A percentile compares a stretch with the other conserved stretches of the same genome.
phyloP scores from a whole-genome alignment of 2,888 invertebrate genomes.

The Parthenolecanium corni region DNA sequence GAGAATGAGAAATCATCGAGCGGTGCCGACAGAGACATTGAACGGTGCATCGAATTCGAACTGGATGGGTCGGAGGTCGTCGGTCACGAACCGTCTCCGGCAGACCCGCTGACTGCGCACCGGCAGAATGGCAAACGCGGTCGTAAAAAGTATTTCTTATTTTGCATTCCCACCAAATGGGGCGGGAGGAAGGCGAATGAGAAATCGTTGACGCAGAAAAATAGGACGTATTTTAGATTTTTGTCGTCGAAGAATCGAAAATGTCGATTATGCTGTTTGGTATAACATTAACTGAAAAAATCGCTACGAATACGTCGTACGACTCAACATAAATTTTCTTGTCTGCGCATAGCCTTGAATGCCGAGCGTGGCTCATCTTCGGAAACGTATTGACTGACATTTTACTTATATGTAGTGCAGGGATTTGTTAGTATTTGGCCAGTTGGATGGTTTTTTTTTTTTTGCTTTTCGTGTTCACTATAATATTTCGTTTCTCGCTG shows the following conservation, averaged over 20 bases:
- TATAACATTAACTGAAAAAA: not conserved
- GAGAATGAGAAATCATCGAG: not conserved
- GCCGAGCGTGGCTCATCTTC: no score
- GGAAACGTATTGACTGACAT: not conserved
- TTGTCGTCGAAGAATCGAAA: slow-evolving; percentile 13
- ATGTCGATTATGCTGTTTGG: slow-evolving; percentile 15
- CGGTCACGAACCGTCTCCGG: not conserved
- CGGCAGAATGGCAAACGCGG: no score
- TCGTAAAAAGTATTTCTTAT: slow-evolving; percentile 14
- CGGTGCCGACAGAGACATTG: slow-evolving; percentile 1
- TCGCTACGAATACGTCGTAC: no score
- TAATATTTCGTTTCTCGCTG: not conserved
- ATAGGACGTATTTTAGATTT: slow-evolving; percentile 18
- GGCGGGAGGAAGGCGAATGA: not conserved
- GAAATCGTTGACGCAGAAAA: slow-evolving; percentile 5
- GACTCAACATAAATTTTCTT: no score
- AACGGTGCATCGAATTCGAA: slow-evolving; percentile 24
- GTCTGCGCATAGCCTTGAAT: no score
- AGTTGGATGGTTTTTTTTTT: not conserved
- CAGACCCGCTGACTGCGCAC: not conserved
- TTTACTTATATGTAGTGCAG: not conserved
- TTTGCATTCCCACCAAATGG: slow-evolving; percentile 17
- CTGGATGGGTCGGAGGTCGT: not conserved
- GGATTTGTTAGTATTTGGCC: not conserved
- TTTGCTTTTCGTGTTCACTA: not conserved